Percentiles rank a stretch among this genome's conserved stretches.
These are phyloP conservation scores for Cephonodes hylas DNA, from an alignment of 2,888 invertebrate species.

Conservation along the genomic window DNA sequence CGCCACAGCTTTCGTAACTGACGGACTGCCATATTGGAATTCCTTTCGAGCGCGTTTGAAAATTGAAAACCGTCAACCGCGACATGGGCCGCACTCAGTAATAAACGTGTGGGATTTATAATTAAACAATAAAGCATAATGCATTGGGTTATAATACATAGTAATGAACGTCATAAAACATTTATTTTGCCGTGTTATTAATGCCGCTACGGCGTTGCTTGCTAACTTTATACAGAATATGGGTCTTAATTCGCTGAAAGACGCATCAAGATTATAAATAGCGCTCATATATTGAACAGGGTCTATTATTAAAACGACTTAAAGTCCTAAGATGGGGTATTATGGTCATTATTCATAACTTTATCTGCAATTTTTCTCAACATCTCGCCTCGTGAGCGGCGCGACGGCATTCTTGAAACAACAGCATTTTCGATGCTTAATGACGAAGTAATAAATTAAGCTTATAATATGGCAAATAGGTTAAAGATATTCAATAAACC, in stretches of 20 bases:
- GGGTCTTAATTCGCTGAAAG: constrained; percentile 3
- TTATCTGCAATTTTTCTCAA: constrained; percentile 33
- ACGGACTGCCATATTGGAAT: constrained; percentile 45
- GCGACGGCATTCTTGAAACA: constrained; percentile 30
- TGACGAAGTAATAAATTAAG: constrained; percentile 12
- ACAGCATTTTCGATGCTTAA: constrained; percentile 33
- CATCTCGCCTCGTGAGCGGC: constrained; percentile 18
- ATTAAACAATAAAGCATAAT: not conserved
- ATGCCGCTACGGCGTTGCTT: not conserved
- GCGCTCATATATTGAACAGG: constrained; percentile 30
- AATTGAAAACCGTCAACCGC: constrained; percentile 11
- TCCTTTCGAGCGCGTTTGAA: constrained; percentile 14
- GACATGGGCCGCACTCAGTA: not conserved
- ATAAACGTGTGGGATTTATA: not conserved
- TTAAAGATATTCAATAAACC: constrained; percentile 7
- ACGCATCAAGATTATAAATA: constrained; percentile 17
- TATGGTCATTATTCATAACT: constrained; percentile 41
- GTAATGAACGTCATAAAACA: not conserved
- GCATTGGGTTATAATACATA: not conserved
- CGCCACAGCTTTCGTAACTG: constrained; percentile 54
- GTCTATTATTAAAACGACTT: constrained; percentile 33
- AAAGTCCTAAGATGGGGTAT: constrained; percentile 24
- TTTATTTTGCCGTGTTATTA: not conserved
- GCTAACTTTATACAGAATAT: not conserved
- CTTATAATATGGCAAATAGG: constrained; percentile 2